Base-by-base conservation (phyloP, 2,113 vertebrate species). In the Phyllostomus hastatus region DNA sequence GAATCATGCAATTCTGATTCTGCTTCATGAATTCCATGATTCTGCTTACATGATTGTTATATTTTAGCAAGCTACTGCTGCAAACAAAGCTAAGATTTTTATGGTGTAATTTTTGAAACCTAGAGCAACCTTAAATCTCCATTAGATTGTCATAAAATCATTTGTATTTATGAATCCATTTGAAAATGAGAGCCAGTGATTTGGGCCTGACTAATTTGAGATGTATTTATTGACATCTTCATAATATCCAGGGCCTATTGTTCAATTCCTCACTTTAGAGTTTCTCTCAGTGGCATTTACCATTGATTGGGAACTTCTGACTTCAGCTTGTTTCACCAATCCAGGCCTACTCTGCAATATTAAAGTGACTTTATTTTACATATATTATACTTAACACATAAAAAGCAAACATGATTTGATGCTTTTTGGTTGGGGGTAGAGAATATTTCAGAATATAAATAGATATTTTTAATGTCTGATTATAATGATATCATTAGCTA, bases 81-180 rank as follows among this genome's bases (percentile, higher is more conserved):
- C 38, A 92, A 94, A 38, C 33, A 59, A 87, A 91, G 26, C 26
- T 57, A 83, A 83, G 20, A 43, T 70, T 93, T 91, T 70, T 28
- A 75, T 17, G 38, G 61, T 54, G 11, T 52, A 50, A 59, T 83
- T 72, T 94, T 84, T 82, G 64, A 83, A 88, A 75, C 17, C 50
- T 79, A 81, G 46, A 72, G 6, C 1, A 78, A 88, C 46, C 14
- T 43, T 90, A 64, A 86, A 35, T 94, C 14, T 92, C 48, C 67
- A 61, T 92, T 57, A 73, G 10, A 73, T 66, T 35, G 28, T 78
- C 46, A 83, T 26, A 80, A 86, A 83, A 78, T 93, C 31, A 50
- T 70, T 86, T 72, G 14, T 52, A 67, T 91, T 88, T 84, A 41
- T 61, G 82, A 92, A 84, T 92, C 90, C 89, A 87, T 70, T 87